Base-by-base conservation (phyloP, 1,140 invertebrate species). In the Neodiprion lecontei region DNA sequence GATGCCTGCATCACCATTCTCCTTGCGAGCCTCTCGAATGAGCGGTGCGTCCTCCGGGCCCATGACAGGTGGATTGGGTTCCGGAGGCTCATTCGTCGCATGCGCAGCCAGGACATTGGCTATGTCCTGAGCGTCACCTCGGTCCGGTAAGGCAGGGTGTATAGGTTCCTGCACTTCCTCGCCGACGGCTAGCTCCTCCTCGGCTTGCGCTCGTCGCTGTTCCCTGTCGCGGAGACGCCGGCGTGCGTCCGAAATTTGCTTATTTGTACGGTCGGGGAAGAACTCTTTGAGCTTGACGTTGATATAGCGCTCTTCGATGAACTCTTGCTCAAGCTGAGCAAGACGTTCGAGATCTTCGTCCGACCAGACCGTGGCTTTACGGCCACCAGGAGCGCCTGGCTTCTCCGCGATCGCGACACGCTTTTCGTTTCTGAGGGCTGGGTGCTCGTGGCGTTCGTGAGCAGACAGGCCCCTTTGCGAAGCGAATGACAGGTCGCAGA, bases 1-100 rank as follows among this genome's bases (percentile, higher is more conserved):
- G 5, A 14, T 61, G 11, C n/a, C n/a, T 3, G 11, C 5, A 0
- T 0, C 53, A 0, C 5, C n/a, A 4, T 4, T 0, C 7, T 17
- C 53, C 28, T 40, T 1, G 7, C 53, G n/a, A 17, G 53, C 9
- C 53, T 5, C 53, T 0, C 53, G 53, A 61, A 12, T 0, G 53
- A 12, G 53, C 14, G 11, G 8, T 17, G 53, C 53, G 1, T 12
- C 11, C 3, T 0, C 11, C 9, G 11, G 11, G 11, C n/a, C 53
- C 53, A 61, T 12, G 3, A 0, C 7, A 4, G 7, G 11, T 17
- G 11, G 11, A 17, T 9, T 0, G 53, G 53, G 53, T 9, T 61
- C 3, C 11, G 8, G 53, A 8, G 53, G 8, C 11, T 61, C n/a
- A 9, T 14, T 3, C 53, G 0, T 8, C n/a, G 53, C 53, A 9